Base-by-base conservation (phyloP, 2,797 vertebrate genomes). In the Poeciliopsis turneri region DNA sequence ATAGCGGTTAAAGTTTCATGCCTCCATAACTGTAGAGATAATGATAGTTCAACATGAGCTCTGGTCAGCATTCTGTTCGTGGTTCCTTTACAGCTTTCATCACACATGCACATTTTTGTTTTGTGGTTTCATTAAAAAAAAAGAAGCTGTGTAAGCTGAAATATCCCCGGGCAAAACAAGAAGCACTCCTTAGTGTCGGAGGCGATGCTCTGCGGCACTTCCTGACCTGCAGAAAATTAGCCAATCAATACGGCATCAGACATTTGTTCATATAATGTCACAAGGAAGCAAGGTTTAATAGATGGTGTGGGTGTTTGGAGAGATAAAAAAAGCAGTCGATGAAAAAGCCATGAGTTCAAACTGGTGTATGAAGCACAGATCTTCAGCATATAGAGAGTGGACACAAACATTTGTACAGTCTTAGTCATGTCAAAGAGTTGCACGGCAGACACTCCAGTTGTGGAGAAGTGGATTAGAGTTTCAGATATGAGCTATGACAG, bases 11-110 rank as follows among this genome's bases (percentile, higher is more conserved):
- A 30, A 66, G 85, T 78, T 72, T 80, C 45, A 30, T 51, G 78
- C 46, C 70, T 88, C 88, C 30, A 74, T 87, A 76, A 39, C 77
- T 57, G 55, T 81, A 80, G 39, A 87, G 69, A 41, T 53, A 12
- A 76, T 46, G 61, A n/a, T 69, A 0, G 75, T 68, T 76, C 74
- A 80, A 57, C 75, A 79, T 59, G 45, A 36, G n/a, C 59, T 74
- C 51, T 4, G 0, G 69, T 61, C 39, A 82, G 76, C 47, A 53
- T 73, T 66, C 46, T 61, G 61, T 69, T 12, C 20, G 18, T 57
- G 5, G 11, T 2, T 81, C 33, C 80, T 81, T 70, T 75, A 75
- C 25, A 49, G 3, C 4, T 70, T 8, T 80, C 39, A 41, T 25
- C 77, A 79, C 16, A 39, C 8, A 36, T 49, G 25, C 18, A 75